Base-by-base conservation (phyloP, 2,797 vertebrate genomes). In the Avahi laniger region DNA sequence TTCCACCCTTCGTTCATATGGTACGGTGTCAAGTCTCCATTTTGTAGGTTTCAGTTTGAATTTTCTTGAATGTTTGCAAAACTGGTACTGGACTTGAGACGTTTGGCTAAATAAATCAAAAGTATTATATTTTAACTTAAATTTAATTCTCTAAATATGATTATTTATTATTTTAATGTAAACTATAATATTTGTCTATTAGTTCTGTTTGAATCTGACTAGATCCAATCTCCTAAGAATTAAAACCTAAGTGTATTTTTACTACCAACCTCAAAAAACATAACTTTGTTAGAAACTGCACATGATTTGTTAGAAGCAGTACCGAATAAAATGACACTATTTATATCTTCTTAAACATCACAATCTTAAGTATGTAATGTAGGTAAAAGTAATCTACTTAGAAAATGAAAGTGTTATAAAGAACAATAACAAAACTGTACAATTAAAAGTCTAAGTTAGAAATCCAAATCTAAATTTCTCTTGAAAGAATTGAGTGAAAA, bases 41-140 rank as follows among this genome's bases (percentile, higher is more conserved):
- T 97, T 96, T 79, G 93, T 87, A 97, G 95, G 65, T 65, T 97
- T 99, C 99, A 99, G 98, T 98, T 99, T 98, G 97, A 98, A 98
- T 99, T 99, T 99, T 99, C 99, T 98, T 99, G 99, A 98, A 99
- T 99, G 98, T 99, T 99, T 98, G 99, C 99, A 98, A 99, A 98
- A 97, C 98, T 99, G 98, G 98, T 97, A 98, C 98, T 99, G 80
- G 99, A 99, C 98, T 99, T 99, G 28, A 99, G 99, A 97, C 99
- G 99, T 78, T 99, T 99, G 96, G 99, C 99, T 99, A 98, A 72
- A 98, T 98, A 98, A 97, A 95, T 98, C 93, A 98, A 98, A 98
- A 97, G 93, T 11, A 96, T 89, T 94, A 95, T 95, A 97, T 97
- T 98, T 97, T 84, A 96, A 84, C 22, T 93, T 67, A 65, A 85